Percentiles rank a stretch among this genome's conserved stretches.
phyloP scores from a whole-genome alignment of 2,888 invertebrate genomes.

The Smittia aterrima region DNA sequence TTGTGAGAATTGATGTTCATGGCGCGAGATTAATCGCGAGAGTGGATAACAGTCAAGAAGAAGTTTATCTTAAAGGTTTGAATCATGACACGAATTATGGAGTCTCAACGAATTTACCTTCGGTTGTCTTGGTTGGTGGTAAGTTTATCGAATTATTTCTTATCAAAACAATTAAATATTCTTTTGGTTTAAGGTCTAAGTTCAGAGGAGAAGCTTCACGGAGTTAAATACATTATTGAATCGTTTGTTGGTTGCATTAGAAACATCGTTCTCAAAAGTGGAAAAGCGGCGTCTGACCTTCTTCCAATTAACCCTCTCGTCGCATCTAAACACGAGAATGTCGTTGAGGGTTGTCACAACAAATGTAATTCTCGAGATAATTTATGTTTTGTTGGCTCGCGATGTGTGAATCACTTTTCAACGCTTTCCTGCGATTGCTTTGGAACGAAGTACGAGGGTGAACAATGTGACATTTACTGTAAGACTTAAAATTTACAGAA shows the following conservation, averaged over 20 bases:
- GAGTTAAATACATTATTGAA: constrained; percentile 88
- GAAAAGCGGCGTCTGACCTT: constrained; percentile 80
- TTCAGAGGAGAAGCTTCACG: constrained; percentile 82
- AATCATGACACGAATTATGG: constrained; percentile 83
- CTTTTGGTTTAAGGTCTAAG: constrained; percentile 64
- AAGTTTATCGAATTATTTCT: constrained; percentile 47
- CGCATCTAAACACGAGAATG: constrained; percentile 85
- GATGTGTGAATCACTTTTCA: constrained; percentile 89
- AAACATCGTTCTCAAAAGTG: constrained; percentile 80
- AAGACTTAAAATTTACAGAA: constrained; percentile 46
- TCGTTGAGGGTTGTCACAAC: constrained; percentile 84
- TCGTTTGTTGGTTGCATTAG: constrained; percentile 90
- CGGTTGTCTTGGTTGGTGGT: constrained; percentile 88
- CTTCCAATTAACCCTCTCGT: constrained; percentile 78
- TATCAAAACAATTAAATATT: neutral
- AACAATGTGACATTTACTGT: constrained; percentile 89
- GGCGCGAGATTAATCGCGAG: constrained; percentile 79
- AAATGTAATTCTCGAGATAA: constrained; percentile 78
- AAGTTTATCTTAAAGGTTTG: constrained; percentile 78
- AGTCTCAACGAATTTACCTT: constrained; percentile 79
- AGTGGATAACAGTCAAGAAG: constrained; percentile 79
- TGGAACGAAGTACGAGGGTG: constrained; percentile 87
- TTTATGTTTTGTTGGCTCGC: constrained; percentile 81
- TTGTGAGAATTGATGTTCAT: constrained; percentile 82
- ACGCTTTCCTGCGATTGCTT: constrained; percentile 90